Evolutionary conservation across 1,140 invertebrate species (phyloP).

Genomic region (Asobara japonica): DNA sequence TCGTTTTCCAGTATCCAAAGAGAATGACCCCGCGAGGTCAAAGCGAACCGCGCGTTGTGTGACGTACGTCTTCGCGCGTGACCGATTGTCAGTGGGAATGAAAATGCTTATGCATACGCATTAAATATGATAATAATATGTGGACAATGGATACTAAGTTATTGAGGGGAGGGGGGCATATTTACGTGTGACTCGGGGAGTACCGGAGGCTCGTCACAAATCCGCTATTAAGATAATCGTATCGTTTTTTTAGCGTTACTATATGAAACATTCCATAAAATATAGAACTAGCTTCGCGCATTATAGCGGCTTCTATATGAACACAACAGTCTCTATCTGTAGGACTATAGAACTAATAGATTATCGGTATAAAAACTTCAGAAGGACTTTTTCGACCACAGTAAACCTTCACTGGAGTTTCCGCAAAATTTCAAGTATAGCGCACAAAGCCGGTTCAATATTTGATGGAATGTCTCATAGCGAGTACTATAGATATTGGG

Average conservation of each 20-base stretch:
- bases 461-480: no score
- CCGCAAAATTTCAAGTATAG: no score
- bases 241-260: background rate
- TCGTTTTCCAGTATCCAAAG: background rate
- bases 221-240: constrained; percentile 7
- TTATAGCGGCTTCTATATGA: no score
- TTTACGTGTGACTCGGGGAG: constrained; percentile 6
- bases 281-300: no score
- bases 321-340: no score
- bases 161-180: background rate
- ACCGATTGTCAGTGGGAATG: background rate
- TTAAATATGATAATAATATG: background rate
- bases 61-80: background rate
- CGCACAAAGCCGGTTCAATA: no score
- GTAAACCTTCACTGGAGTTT: no score
- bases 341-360: no score
- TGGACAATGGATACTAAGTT: background rate
- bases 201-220: constrained; percentile 19
- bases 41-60: background rate
- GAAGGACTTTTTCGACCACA: no score
- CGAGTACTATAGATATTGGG: no score
- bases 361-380: no score
- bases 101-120: background rate
- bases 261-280: no score
- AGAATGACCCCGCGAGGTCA: background rate